Evolutionary conservation across 2,888 invertebrate genomes (phyloP).

Genomic region (Andrena bucephala): DNA sequence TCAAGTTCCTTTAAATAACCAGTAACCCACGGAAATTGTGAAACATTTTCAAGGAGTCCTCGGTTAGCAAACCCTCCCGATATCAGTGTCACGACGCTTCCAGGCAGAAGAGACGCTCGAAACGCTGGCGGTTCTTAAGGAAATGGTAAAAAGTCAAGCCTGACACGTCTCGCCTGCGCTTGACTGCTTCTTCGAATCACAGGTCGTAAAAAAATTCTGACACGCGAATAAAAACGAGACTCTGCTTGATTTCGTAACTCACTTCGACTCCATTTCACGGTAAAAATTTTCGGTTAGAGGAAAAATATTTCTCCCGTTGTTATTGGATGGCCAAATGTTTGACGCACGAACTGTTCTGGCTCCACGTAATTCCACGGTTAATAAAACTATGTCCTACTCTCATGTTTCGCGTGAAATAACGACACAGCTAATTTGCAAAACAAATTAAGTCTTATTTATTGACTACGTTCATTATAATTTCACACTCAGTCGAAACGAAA

Average conservation of each 20-base stretch:
- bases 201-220: slow-evolving; percentile 27
- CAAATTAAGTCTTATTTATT: no score
- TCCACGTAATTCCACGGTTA: no score
- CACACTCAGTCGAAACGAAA: no score
- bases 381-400: no score
- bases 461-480: no score
- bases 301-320: background rate
- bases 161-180: slow-evolving; percentile 58
- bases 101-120: slow-evolving; percentile 22
- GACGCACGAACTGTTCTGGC: background rate
- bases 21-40: background rate
- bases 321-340: background rate
- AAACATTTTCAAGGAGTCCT: slow-evolving; percentile 1
- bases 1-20: slow-evolving; percentile 20
- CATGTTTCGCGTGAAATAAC: no score
- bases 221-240: slow-evolving; percentile 34
- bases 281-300: slow-evolving; percentile 4
- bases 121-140: slow-evolving; percentile 31
- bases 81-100: slow-evolving; percentile 21
- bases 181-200: slow-evolving; percentile 57
- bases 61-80: background rate
- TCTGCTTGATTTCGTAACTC: slow-evolving; percentile 42
- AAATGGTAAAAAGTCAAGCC: slow-evolving; percentile 41
- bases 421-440: no score
- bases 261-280: slow-evolving; percentile 6